Conservation (phyloP, 2,888 invertebrate genomes). For the Pelosia muscerda region DNA sequence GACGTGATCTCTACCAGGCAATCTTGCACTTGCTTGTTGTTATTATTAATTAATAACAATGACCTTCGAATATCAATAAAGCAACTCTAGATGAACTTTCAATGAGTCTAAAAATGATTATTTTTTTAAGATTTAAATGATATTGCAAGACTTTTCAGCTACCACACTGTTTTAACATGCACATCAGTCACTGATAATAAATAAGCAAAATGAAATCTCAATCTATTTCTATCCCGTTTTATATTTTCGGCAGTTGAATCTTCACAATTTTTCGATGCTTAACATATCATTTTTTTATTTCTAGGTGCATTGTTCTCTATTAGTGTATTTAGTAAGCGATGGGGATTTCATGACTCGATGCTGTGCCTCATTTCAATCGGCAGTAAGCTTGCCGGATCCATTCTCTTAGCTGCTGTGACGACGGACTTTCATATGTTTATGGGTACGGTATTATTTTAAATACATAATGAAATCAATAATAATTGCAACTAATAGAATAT, state of each 20-base stretch:
- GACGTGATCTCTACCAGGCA: too few species aligned
- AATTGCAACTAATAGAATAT: background rate
- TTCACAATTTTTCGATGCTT: background rate
- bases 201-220: too few species aligned
- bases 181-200: too few species aligned
- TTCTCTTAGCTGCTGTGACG: conserved; percentile 68
- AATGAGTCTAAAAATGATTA: too few species aligned
- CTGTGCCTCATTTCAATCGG: conserved; percentile 76
- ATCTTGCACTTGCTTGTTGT: too few species aligned
- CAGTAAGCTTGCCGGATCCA: conserved; percentile 76
- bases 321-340: conserved; percentile 77
- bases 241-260: too few species aligned
- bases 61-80: too few species aligned
- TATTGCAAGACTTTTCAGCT: too few species aligned
- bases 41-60: background rate
- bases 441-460: conserved; percentile 62
- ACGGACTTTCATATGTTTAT: conserved; percentile 79
- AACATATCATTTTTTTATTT: conserved; percentile 28
- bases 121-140: too few species aligned
- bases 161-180: too few species aligned
- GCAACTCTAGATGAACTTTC: too few species aligned
- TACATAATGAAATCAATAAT: background rate
- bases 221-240: too few species aligned
- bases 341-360: conserved; percentile 78
- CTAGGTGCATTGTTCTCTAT: conserved; percentile 82